Conservation (phyloP, 2,797 vertebrate species). For the Thalassophryne amazonica region DNA sequence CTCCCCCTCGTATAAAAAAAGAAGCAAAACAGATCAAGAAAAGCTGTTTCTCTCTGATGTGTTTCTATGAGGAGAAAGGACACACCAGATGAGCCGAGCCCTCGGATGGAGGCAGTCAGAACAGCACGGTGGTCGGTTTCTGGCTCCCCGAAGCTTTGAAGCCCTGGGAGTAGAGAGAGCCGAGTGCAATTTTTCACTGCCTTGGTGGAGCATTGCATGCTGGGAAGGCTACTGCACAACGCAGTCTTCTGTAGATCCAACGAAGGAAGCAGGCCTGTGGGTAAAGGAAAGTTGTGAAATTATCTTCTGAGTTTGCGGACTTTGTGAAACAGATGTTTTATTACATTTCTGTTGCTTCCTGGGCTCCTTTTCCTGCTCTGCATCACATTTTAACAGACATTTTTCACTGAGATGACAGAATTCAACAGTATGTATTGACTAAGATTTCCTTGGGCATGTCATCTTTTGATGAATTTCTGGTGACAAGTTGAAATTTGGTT, state of each 20-base stretch:
- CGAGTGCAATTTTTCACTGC: slow-evolving; percentile 40
- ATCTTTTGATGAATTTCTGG: too few species aligned
- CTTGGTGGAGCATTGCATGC: slow-evolving; percentile 51
- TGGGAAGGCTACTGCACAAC: slow-evolving; percentile 38
- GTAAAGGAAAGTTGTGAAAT: slow-evolving; percentile 26
- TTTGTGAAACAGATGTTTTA: slow-evolving; percentile 12
- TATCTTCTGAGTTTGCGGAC: slow-evolving; percentile 10
- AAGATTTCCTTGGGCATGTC: too few species aligned
- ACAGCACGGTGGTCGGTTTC: slow-evolving; percentile 73
- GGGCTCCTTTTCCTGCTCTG: neutral
- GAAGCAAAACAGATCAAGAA: slow-evolving; percentile 8
- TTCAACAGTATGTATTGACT: slow-evolving; percentile 15
- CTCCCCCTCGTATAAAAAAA: neutral
- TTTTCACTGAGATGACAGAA: slow-evolving; percentile 5
- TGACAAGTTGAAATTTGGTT: too few species aligned
- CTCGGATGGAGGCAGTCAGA: slow-evolving; percentile 62
- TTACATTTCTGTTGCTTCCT: neutral
- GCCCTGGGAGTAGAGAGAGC: slow-evolving; percentile 43
- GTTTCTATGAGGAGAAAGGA: slow-evolving; percentile 33
- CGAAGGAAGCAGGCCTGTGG: slow-evolving; percentile 46
- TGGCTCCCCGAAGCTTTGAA: slow-evolving; percentile 55
- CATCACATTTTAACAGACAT: neutral
- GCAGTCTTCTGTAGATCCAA: slow-evolving; percentile 45
- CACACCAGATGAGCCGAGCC: slow-evolving; percentile 39
- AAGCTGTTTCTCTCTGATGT: slow-evolving; percentile 18